Evolutionary conservation across 2,888 invertebrate genomes (phyloP), one percentile per base, ranked within the genome.

Genomic region (Resseliella maxima): DNA sequence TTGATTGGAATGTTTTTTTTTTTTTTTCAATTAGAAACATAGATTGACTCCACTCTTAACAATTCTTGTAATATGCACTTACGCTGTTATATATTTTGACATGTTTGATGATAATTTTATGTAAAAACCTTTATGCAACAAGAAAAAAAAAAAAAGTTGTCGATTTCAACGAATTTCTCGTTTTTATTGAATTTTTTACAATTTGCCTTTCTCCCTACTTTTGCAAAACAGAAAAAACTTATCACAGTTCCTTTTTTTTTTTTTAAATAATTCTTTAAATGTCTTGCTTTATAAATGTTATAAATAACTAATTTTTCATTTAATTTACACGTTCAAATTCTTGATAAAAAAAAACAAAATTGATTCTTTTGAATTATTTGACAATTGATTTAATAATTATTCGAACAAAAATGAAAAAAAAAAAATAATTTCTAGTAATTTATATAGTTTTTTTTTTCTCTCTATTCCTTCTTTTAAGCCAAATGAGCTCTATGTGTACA

Each of bases 181-280:
- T 12, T 31, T 72, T 72, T 27, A 15, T 15, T 72, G 31, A 72
- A 31, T 72, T 72, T 27, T 12, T 72, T 31, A 0, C 31, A 31
- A 24, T 59, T 59, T 59, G 59, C 59, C 72, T 72, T 72, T 72
- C 18, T 72, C 31, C 31, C 38, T 38, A 38, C 1, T 38, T 38
- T 38, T 27, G n/a, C 36, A 12, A 21, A 83, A 83, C 0, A 6
- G 21, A 38, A 50, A 83, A 83, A 83, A 83, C 83, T 83, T 83
- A 83, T 83, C 83, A 83, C 83, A 83, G 83, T 83, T 83, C 38
- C 38, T 83, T 72, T 72, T n/a, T 81, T 36, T 64, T 64, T 64
- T 64, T 64, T 64, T 27, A 27, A 38, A n/a, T n/a, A n/a, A n/a
- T n/a, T n/a, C 0, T 0, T 83, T 83, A n/a, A n/a, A n/a, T n/a